These are phyloP conservation scores for Hirundichthys speculiger DNA, from an alignment of 2,113 vertebrate genomes.

Conservation along the genomic window DNA sequence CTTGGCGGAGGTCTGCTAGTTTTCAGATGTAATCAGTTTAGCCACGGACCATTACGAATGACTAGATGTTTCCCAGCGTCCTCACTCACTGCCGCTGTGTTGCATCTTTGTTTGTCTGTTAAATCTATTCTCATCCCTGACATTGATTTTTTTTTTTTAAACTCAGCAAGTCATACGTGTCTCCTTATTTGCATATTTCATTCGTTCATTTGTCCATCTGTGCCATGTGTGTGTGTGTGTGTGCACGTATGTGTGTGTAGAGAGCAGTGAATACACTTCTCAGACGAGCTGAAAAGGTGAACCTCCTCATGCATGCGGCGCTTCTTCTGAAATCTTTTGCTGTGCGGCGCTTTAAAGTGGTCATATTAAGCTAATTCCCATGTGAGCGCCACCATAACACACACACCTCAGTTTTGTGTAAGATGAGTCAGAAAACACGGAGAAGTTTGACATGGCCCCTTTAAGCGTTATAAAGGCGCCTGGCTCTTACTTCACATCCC, in stretches of 20 bases:
- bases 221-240: conserved; percentile 38
- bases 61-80: background rate
- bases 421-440: too few relatives aligned
- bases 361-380: too few relatives aligned
- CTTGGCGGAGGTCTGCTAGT: too few relatives aligned
- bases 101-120: background rate
- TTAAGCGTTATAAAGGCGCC: too few relatives aligned
- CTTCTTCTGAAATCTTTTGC: conserved; percentile 1
- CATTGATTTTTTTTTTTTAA: background rate
- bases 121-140: background rate
- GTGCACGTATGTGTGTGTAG: conserved; percentile 45
- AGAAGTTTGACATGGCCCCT: too few relatives aligned
- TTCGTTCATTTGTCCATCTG: conserved; percentile 37
- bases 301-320: conserved; percentile 28
- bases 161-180: background rate
- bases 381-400: too few relatives aligned
- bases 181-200: conserved; percentile 11
- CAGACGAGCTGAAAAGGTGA: conserved; percentile 54
- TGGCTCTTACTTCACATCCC: background rate
- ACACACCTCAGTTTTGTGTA: too few relatives aligned
- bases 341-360: background rate
- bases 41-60: background rate
- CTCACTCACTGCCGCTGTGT: background rate
- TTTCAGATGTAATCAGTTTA: conserved; percentile 10
- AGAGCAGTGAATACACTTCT: conserved; percentile 62